A percentile compares a stretch with the other conserved stretches of the same genome.
Evolutionary conservation across 1,140 invertebrate species (phyloP).

Genomic region (Gyrodactylus bullatarudis): DNA sequence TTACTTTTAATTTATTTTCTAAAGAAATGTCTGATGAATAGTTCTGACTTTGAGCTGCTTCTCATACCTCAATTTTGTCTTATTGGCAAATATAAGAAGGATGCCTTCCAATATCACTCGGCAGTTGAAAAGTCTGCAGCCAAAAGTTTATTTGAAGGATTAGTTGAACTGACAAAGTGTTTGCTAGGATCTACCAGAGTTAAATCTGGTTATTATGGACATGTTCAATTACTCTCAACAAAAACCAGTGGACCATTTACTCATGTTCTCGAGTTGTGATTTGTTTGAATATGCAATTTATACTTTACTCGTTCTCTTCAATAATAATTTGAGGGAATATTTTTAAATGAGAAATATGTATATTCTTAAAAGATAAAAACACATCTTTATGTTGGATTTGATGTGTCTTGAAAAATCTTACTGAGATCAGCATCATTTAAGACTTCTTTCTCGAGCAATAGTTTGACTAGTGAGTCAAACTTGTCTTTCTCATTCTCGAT

Average conservation of each 20-base stretch:
- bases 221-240: neutral
- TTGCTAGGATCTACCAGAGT: neutral
- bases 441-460: neutral
- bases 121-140: neutral
- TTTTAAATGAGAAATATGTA: no score
- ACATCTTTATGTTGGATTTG: no score
- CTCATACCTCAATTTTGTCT: neutral
- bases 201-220: neutral
- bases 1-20: neutral
- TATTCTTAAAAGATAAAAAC: no score
- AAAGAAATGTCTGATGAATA: neutral
- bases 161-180: neutral
- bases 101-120: neutral
- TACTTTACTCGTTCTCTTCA: no score
- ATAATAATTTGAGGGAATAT: no score
- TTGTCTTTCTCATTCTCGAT: neutral
- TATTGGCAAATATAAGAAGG: neutral
- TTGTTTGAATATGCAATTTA: no score
- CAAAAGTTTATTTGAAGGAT: neutral
- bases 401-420: neutral
- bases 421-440: neutral
- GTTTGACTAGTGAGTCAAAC: neutral
- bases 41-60: neutral
- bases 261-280: neutral
- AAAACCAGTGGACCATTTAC: neutral